Conservation (phyloP, 2,113 vertebrate species). For the Trichomycterus rosablanca region DNA sequence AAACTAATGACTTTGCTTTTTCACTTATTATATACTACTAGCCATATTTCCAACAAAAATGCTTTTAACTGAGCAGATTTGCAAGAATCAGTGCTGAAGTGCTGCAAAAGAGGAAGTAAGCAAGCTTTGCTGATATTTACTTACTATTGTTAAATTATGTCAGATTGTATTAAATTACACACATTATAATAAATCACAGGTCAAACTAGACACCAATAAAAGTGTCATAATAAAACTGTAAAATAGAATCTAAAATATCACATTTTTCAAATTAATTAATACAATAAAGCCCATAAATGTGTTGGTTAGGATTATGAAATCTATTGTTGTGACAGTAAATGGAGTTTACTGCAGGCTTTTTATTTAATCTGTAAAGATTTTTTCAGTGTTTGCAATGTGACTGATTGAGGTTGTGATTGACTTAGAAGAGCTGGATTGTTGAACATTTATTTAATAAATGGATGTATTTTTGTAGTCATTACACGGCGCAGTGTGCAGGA, state of each 20-base stretch:
- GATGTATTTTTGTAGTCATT: conserved; percentile 51
- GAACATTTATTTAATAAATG: conserved; percentile 51
- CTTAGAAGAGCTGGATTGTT: conserved; percentile 54
- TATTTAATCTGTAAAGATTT: conserved; percentile 46
- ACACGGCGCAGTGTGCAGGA: conserved; percentile 45
- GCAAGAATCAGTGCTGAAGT: neutral
- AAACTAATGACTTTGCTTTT: conserved; percentile 7
- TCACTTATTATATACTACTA: neutral
- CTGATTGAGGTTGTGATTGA: conserved; percentile 42
- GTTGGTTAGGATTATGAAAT: conserved; percentile 26
- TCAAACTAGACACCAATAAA: neutral
- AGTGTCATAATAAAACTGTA: neutral
- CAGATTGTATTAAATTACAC: neutral
- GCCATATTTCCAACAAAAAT: neutral
- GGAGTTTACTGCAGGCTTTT: conserved; percentile 27
- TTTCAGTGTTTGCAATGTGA: conserved; percentile 43
- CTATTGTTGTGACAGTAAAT: conserved; percentile 25
- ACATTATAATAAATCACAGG: too few species aligned
- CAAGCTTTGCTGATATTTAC: neutral
- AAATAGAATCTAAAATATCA: too few species aligned
- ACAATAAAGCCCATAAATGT: too few species aligned
- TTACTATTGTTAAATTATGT: too few species aligned
- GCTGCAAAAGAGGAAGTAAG: too few species aligned
- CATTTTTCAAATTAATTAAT: too few species aligned
- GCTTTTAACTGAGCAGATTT: neutral